phyloP scores from a whole-genome alignment of 2,113 vertebrate genomes.

The Macaca mulatta region DNA sequence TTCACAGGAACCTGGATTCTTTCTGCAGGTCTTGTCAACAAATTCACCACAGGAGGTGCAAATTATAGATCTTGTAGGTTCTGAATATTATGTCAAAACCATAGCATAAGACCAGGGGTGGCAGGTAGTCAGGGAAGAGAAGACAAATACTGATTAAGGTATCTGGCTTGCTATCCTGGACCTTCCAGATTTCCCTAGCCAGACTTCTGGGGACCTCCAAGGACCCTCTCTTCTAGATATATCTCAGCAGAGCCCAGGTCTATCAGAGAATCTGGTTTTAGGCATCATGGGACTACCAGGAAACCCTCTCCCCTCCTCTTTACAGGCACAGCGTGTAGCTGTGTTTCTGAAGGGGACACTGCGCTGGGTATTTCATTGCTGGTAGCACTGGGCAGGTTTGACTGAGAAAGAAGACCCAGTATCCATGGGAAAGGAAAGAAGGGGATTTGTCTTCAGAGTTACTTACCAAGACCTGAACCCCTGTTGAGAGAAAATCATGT shows the following conservation, averaged over 20 bases:
- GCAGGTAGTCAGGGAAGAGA: not conserved
- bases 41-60: conserved; percentile 68
- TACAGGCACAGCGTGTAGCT: not conserved
- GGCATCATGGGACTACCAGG: not conserved
- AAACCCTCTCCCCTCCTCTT: not conserved
- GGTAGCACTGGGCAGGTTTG: not conserved
- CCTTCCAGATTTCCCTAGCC: not conserved
- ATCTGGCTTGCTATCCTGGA: not conserved
- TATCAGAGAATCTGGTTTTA: not conserved
- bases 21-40: conserved; percentile 47
- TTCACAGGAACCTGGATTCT: conserved; percentile 46
- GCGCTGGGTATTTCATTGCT: not conserved
- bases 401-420: not conserved
- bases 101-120: not conserved
- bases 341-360: not conserved
- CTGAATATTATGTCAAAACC: not conserved
- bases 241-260: not conserved
- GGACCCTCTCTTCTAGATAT: not conserved
- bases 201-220: too few relatives aligned
- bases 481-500: not conserved
- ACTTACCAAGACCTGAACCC: not conserved
- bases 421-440: not conserved
- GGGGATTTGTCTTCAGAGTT: not conserved
- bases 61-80: rapidly evolving
- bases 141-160: rapidly evolving